Conservation (phyloP, 2,888 invertebrate genomes). For the Syritta pipiens region DNA sequence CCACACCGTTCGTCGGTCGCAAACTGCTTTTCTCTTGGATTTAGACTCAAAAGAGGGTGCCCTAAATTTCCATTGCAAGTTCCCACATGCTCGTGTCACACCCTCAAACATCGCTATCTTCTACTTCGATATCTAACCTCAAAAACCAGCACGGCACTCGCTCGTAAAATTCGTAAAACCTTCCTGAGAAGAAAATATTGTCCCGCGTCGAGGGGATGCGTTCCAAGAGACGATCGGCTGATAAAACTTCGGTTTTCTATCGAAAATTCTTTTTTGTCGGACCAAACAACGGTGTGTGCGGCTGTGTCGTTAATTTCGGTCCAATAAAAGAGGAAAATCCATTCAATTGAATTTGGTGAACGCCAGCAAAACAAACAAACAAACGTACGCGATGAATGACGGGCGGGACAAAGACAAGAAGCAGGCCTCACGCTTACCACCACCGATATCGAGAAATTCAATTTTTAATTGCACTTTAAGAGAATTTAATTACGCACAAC, state of each 20-base stretch:
- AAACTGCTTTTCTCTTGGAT: constrained; percentile 38
- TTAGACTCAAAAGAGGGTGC: too few species aligned
- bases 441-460: constrained; percentile 49
- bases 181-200: constrained; percentile 52
- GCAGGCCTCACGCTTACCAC: constrained; percentile 34
- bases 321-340: constrained; percentile 54
- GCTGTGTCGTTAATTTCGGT: constrained; percentile 47
- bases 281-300: neutral
- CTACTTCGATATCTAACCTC: too few species aligned
- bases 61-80: neutral
- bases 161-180: constrained; percentile 40
- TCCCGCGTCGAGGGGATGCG: constrained; percentile 20
- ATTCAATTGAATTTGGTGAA: constrained; percentile 52
- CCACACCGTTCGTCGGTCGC: too few species aligned
- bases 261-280: constrained; percentile 10
- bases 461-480: constrained; percentile 66
- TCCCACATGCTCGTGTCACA: neutral
- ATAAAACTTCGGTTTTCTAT: constrained; percentile 50
- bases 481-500: constrained; percentile 67
- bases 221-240: constrained; percentile 46
- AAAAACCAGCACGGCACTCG: constrained; percentile 1
- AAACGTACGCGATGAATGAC: constrained; percentile 12
- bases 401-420: neutral
- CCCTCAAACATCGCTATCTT: constrained; percentile 13
- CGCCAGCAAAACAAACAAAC: constrained; percentile 52